phyloP scores from a whole-genome alignment of 1,140 invertebrate species.

The Nephila pilipes region DNA sequence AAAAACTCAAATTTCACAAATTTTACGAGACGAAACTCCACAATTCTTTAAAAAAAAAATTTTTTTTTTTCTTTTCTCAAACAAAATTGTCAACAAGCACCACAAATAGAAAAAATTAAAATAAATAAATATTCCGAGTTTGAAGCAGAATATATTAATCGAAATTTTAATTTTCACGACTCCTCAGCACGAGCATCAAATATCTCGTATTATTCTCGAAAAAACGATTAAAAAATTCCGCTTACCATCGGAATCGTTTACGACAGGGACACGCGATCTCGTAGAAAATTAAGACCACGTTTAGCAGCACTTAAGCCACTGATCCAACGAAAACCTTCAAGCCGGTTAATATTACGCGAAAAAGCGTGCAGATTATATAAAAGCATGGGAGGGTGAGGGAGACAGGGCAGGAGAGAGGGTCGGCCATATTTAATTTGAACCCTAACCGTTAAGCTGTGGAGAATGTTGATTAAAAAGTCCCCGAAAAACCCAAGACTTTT shows the following conservation, averaged over 20 bases:
- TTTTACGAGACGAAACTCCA: too few relatives aligned
- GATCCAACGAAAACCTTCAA: not conserved
- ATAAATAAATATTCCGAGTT: not conserved
- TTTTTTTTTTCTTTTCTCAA: too few relatives aligned
- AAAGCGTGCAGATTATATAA: conserved; percentile 63
- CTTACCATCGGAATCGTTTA: conserved; percentile 24
- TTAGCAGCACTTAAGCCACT: not conserved
- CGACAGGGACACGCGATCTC: conserved; percentile 19
- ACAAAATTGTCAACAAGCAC: too few relatives aligned
- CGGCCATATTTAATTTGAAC: conserved; percentile 75
- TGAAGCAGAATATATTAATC: not conserved
- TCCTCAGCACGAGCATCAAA: not conserved
- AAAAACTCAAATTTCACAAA: not conserved
- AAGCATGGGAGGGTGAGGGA: conserved; percentile 4
- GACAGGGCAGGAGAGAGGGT: not conserved
- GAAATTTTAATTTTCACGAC: not conserved
- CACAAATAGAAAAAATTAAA: too few relatives aligned
- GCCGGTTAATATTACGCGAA: conserved; percentile 19
- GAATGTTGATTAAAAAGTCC: conserved; percentile 76
- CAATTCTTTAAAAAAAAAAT: too few relatives aligned
- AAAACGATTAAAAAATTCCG: conserved; percentile 31
- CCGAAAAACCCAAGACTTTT: conserved; percentile 50
- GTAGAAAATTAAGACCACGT: conserved; percentile 27
- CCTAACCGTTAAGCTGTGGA: conserved; percentile 58
- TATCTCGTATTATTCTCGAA: not conserved